phyloP scores from a whole-genome alignment of 2,888 invertebrate species.

The Brachyptera risi region DNA sequence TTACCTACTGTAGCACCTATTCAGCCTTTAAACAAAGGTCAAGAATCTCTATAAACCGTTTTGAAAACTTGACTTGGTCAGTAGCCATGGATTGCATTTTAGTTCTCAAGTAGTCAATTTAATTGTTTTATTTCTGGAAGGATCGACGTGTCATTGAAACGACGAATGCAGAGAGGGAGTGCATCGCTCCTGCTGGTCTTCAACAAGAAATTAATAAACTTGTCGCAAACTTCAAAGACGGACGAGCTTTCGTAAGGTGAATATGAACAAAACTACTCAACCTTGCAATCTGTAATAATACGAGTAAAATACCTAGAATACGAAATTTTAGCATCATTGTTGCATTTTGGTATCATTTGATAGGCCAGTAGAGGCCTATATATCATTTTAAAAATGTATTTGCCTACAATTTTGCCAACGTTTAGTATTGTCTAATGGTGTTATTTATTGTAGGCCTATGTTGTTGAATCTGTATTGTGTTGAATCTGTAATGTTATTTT shows the following conservation, averaged over 20 bases:
- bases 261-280: constrained; percentile 4
- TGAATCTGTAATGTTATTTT: too few relatives aligned
- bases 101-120: constrained; percentile 26
- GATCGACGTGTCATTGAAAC: constrained; percentile 84
- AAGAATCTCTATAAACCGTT: too few relatives aligned
- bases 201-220: constrained; percentile 74
- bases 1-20: too few relatives aligned
- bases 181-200: constrained; percentile 75
- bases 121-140: constrained; percentile 39
- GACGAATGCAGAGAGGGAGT: constrained; percentile 79
- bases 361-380: background rate
- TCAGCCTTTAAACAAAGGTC: too few relatives aligned
- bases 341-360: background rate
- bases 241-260: constrained; percentile 81
- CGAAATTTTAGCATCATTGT: background rate
- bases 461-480: too few relatives aligned
- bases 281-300: background rate
- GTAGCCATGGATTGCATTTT: background rate
- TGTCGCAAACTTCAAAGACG: constrained; percentile 63
- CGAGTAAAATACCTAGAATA: background rate
- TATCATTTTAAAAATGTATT: too few relatives aligned
- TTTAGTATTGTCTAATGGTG: too few relatives aligned
- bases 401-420: too few relatives aligned
- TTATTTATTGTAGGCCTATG: too few relatives aligned
- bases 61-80: too few relatives aligned